A percentile compares a stretch with the other conserved stretches of the same genome.
These are phyloP conservation scores for Telmatherina bonti DNA, from an alignment of 2,797 vertebrate species.

Conservation along the genomic window DNA sequence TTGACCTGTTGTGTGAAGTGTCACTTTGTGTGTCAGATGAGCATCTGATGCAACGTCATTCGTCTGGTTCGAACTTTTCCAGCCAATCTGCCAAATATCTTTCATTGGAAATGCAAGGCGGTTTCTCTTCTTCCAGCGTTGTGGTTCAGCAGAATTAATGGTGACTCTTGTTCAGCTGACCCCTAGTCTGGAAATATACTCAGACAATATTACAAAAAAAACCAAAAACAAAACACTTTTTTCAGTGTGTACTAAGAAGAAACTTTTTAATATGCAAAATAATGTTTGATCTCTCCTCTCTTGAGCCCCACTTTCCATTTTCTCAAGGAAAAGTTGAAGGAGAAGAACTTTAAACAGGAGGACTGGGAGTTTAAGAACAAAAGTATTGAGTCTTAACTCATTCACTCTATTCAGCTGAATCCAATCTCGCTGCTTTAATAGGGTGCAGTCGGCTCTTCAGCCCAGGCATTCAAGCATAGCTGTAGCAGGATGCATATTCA, in stretches of 20 bases:
- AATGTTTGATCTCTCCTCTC: slow-evolving; percentile 11
- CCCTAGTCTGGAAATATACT: not conserved
- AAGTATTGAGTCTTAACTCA: slow-evolving; percentile 45
- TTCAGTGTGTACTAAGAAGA: not conserved
- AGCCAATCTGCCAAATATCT: slow-evolving; percentile 29
- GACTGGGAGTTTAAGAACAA: slow-evolving; percentile 40
- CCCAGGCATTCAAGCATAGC: slow-evolving; percentile 42
- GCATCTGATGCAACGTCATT: slow-evolving; percentile 13
- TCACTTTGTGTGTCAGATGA: slow-evolving; percentile 1
- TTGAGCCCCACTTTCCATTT: slow-evolving; percentile 21
- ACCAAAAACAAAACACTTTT: no score
- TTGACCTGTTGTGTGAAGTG: slow-evolving; percentile 28
- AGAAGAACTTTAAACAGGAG: slow-evolving; percentile 43
- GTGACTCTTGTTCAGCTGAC: slow-evolving; percentile 1
- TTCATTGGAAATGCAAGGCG: slow-evolving; percentile 34
- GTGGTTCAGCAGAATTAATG: no score
- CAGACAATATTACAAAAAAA: not conserved
- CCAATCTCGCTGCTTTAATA: slow-evolving; percentile 51
- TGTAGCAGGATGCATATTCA: slow-evolving; percentile 67
- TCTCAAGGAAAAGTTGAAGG: slow-evolving; percentile 30
- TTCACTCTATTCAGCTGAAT: slow-evolving; percentile 58
- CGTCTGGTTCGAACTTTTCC: slow-evolving; percentile 32
- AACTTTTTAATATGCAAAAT: slow-evolving; percentile 14
- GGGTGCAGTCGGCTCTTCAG: slow-evolving; percentile 52
- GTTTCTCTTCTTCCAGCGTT: slow-evolving; percentile 9